Percentiles rank a stretch among this genome's conserved stretches.
These are phyloP conservation scores for Tylochromis polylepis DNA, from an alignment of 2,113 vertebrate genomes.

Conservation along the genomic window DNA sequence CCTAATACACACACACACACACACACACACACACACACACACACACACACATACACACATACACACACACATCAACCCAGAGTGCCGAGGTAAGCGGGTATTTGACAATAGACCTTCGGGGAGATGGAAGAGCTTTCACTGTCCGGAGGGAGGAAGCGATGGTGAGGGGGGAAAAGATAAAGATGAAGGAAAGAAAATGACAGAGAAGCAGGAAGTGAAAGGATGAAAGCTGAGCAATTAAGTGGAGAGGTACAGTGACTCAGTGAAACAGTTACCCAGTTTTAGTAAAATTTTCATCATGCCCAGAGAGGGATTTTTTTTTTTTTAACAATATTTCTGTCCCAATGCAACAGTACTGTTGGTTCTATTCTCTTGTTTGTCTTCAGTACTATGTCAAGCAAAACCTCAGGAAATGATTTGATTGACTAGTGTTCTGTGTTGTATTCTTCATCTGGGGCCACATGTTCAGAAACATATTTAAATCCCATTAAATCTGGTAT, in stretches of 20 bases:
- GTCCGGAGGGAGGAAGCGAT: constrained; percentile 15
- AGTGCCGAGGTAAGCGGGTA: constrained; percentile 65
- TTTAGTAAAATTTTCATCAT: background rate
- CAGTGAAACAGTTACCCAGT: background rate
- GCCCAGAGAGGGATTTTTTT: background rate
- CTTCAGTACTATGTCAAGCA: background rate
- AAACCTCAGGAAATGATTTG: background rate
- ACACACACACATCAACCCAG: background rate
- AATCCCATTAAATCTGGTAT: background rate
- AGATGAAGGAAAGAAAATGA: background rate
- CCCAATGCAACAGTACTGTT: background rate
- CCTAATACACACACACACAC: too few relatives aligned
- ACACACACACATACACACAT: background rate
- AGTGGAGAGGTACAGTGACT: background rate
- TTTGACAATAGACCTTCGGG: constrained; percentile 67
- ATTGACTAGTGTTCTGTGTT: background rate
- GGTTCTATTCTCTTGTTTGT: background rate
- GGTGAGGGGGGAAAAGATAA: background rate
- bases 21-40: background rate
- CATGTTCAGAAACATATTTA: background rate
- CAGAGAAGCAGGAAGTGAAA: constrained; percentile 8
- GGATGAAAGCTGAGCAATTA: background rate
- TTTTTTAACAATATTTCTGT: background rate
- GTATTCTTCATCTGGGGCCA: background rate
- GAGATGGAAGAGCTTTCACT: constrained; percentile 53